Evolutionary conservation across 2,888 invertebrate genomes (phyloP).

Genomic region (Phaonia tiefii): DNA sequence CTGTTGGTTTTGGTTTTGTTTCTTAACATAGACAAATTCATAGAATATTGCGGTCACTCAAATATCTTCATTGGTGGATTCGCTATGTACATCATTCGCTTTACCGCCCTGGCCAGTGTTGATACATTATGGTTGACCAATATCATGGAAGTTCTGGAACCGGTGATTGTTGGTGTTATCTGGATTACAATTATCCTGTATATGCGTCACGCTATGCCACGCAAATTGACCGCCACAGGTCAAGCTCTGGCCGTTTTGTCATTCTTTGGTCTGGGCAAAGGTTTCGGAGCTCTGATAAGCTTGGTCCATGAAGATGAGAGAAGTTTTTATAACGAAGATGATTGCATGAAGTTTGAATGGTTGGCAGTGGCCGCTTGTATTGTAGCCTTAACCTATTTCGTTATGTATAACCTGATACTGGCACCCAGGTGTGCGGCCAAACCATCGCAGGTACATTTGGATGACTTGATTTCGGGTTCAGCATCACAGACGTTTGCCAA

Average conservation of each 20-base stretch:
- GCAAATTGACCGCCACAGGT: slow-evolving; percentile 88
- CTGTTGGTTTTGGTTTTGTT: slow-evolving; percentile 75
- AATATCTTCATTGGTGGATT: slow-evolving; percentile 92
- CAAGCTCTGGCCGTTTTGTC: slow-evolving; percentile 90
- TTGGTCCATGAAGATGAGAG: slow-evolving; percentile 80
- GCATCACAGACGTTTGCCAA: slow-evolving; percentile 81
- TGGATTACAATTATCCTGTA: slow-evolving; percentile 91
- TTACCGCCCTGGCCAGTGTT: slow-evolving; percentile 83
- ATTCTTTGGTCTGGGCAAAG: slow-evolving; percentile 89
- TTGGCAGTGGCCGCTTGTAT: slow-evolving; percentile 86
- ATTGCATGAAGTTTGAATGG: slow-evolving; percentile 82
- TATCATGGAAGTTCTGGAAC: slow-evolving; percentile 87
- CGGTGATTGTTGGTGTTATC: slow-evolving; percentile 88
- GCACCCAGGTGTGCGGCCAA: slow-evolving; percentile 88
- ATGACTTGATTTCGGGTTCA: slow-evolving; percentile 78
- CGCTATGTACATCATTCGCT: slow-evolving; percentile 89
- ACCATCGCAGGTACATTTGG: slow-evolving; percentile 83
- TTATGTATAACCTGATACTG: slow-evolving; percentile 87
- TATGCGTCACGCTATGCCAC: slow-evolving; percentile 89
- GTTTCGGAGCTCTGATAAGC: slow-evolving; percentile 87
- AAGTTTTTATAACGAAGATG: slow-evolving; percentile 66
- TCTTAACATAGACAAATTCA: slow-evolving; percentile 88
- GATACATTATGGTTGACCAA: slow-evolving; percentile 85
- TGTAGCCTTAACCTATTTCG: slow-evolving; percentile 86
- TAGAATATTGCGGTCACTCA: slow-evolving; percentile 90